Evolutionary conservation across 2,797 vertebrate genomes (phyloP), one percentile per base, ranked within the genome.

Genomic region (Micrastur ruficollis): DNA sequence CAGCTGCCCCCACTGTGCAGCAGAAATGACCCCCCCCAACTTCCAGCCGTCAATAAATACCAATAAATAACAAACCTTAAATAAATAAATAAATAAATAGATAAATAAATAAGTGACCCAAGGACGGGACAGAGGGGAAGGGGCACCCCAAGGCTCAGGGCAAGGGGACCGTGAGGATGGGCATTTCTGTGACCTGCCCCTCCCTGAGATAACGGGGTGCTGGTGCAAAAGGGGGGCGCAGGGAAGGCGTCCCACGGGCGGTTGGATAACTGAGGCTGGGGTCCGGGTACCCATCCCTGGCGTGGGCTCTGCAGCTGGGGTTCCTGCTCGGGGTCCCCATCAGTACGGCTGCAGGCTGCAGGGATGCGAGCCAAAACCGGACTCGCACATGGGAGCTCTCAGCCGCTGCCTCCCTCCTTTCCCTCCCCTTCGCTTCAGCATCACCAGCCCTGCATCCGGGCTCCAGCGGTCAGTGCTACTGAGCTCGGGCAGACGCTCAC

Each of bases 11-110:
- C 49, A 67, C 66, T 15, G 2, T 31, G 26, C 96, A 93, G 89
- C 93, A 93, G 79, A 95, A 91, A 80, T 40, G 2, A 81, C 5
- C 16, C 29, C 29, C 47, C 65, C 40, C 9, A 0, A 68, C 68
- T 90, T 94, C 92, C 93, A 96, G 86, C 73, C 55, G 8, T 93
- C 85, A 78, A 94, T 93, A 96, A 95, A 93, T 96, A 94, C 8
- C 82, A 93, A 96, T 85, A 96, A 96, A 95, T 95, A 96, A 88
- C n/a, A n/a, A 85, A 72, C 27, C 8, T 25, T 36, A 58, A 42
- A 71, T 89, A 85, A 44, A 32, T 87, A 67, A 7, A 68, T 63
- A 91, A 46, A 80, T 86, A 89, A 13, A 40, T 88, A 71, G 1
- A 70, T 91, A 46, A 61, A 95, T 94, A 96, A 92, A 90, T 93